These are phyloP conservation scores for Deilephila elpenor DNA, from an alignment of 2,888 invertebrate species.

Conservation along the genomic window DNA sequence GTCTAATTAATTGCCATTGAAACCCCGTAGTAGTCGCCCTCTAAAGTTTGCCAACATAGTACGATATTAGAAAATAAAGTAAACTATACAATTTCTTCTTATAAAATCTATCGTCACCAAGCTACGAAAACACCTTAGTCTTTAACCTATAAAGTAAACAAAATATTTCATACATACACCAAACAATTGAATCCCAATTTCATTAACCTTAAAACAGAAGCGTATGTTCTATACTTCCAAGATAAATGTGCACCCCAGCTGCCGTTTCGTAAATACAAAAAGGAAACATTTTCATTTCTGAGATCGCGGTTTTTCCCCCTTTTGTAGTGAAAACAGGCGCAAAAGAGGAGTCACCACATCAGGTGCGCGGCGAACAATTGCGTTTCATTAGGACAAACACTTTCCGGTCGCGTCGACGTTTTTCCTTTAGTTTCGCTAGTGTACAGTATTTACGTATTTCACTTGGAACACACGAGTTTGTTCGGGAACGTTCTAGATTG, in stretches of 20 bases:
- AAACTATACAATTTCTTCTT: too few species aligned
- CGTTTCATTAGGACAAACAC: slow-evolving; percentile 53
- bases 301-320: slow-evolving; percentile 39
- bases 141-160: neutral
- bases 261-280: slow-evolving; percentile 36
- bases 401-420: slow-evolving; percentile 34
- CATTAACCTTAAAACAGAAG: neutral
- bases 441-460: slow-evolving; percentile 24
- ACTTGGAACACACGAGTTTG: slow-evolving; percentile 19
- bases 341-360: slow-evolving; percentile 46
- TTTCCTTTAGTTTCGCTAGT: slow-evolving; percentile 36
- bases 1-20: too few species aligned
- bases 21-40: too few species aligned
- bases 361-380: slow-evolving; percentile 57
- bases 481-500: slow-evolving; percentile 5
- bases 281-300: slow-evolving; percentile 49
- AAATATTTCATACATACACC: neutral
- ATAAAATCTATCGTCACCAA: too few species aligned
- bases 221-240: neutral
- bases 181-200: neutral
- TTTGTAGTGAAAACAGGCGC: slow-evolving; percentile 45
- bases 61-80: too few species aligned
- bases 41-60: too few species aligned
- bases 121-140: too few species aligned
- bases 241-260: slow-evolving; percentile 17